Evolutionary conservation across 2,797 vertebrate genomes (phyloP), one percentile per base, ranked within the genome.

Genomic region (Poecilia gillii): DNA sequence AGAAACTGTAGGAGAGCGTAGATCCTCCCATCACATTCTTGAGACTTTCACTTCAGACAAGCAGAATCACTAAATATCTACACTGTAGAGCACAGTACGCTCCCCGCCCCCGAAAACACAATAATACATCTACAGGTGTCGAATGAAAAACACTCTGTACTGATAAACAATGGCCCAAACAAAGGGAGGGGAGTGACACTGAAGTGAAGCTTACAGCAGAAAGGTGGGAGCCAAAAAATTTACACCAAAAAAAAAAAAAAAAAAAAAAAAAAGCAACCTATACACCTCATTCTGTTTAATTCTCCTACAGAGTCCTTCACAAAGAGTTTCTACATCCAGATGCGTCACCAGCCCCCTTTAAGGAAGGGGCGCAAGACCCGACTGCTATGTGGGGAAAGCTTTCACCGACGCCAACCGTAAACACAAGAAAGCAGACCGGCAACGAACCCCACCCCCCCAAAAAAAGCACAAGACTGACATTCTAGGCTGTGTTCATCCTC

Each of bases 121-220:
- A 81, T 9, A 84, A 81, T 9, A 84, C 84, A 73, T 62, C 70
- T 75, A 88, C 90, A 84, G 87, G 88, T 72, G 87, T 78, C 53
- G 46, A 45, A 46, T 73, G 51, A 45, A 6, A 66, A 80, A 86
- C 77, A 83, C 76, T 18, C 81, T 79, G 84, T 9, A 85, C 79
- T 83, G 9, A 87, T 36, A 73, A 45, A 91, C 84, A 87, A 78
- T 78, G 39, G 33, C 68, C 81, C 81, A 79, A 78, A 83, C 55
- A 28, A 41, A 73, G 76, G 73, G 82, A 3, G 72, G 81, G 77
- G 78, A 79, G 81, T 23, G 75, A 89, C 87, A 88, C 82, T 75
- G 41, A 71, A 45, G 41, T 45, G 83, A 89, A 76, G 76, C 87
- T 88, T 90, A 93, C 94, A 95, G 91, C 92, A 92, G 86, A 82